phyloP scores from a whole-genome alignment of 2,797 vertebrate genomes.

The Caiman crocodilus region DNA sequence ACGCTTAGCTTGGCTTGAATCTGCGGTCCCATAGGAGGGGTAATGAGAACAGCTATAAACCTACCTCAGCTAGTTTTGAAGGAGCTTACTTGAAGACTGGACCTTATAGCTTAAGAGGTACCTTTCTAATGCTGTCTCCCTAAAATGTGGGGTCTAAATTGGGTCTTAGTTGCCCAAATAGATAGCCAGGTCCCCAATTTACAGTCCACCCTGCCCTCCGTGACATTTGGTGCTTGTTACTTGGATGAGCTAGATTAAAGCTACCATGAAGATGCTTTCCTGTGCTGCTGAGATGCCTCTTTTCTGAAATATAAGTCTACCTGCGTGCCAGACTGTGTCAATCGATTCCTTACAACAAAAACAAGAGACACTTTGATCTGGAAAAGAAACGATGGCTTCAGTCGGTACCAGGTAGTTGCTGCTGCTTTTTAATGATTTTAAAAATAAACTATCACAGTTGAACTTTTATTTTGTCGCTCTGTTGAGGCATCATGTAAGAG shows the following conservation, averaged over 20 bases:
- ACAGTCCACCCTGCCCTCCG: too few species aligned
- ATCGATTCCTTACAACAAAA: rapidly evolving
- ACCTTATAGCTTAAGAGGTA: too few species aligned
- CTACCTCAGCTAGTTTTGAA: too few species aligned
- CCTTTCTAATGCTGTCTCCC: too few species aligned
- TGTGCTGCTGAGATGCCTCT: rapidly evolving
- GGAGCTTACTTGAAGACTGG: too few species aligned
- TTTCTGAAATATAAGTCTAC: rapidly evolving
- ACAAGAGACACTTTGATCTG: constrained; percentile 20
- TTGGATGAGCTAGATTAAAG: neutral
- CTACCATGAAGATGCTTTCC: neutral
- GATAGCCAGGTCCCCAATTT: too few species aligned
- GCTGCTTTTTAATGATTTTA: constrained; percentile 3
- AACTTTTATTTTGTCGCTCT: neutral
- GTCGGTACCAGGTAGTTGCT: constrained; percentile 61
- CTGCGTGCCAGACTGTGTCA: neutral
- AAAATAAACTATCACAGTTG: constrained; percentile 45
- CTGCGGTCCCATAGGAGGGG: too few species aligned
- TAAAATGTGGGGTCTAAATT: too few species aligned
- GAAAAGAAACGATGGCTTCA: constrained; percentile 32
- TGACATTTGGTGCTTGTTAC: neutral
- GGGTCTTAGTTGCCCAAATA: too few species aligned
- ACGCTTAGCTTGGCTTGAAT: too few species aligned
- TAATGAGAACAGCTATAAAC: too few species aligned
- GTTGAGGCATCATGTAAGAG: neutral